Conservation (phyloP, 1,140 invertebrate genomes). For the Psilanteris sp. region DNA sequence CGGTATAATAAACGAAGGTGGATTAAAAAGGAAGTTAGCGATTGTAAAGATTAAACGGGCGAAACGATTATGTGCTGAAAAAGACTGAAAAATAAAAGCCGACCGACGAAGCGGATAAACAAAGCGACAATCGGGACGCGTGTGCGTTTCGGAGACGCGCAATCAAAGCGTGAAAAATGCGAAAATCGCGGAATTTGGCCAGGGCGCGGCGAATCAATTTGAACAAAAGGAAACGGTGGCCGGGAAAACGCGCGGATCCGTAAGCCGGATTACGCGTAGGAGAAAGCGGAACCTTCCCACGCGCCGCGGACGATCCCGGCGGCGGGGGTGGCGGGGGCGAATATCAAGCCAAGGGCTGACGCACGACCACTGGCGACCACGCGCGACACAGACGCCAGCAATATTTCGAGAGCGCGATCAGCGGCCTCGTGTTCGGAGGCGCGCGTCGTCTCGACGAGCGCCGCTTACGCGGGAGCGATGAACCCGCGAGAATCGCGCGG, state of each 20-base stretch:
- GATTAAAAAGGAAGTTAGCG: conserved; percentile 53
- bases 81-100: no score
- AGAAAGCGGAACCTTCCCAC: conserved; percentile 54
- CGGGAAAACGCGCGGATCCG: conserved; percentile 10
- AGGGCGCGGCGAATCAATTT: no score
- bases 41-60: conserved; percentile 50
- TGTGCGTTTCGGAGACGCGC: neutral
- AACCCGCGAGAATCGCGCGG: no score
- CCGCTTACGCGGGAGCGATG: conserved; percentile 75
- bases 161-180: neutral
- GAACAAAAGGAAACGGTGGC: conserved; percentile 6
- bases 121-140: neutral
- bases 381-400: conserved; percentile 43
- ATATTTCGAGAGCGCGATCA: conserved; percentile 49
- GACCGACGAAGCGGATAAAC: no score
- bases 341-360: conserved; percentile 58
- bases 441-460: conserved; percentile 68
- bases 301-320: conserved; percentile 25
- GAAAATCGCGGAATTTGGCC: neutral
- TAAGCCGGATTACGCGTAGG: conserved; percentile 11
- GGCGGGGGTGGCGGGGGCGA: conserved; percentile 44
- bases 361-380: conserved; percentile 70
- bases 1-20: conserved; percentile 51
- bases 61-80: no score
- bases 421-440: conserved; percentile 62